Evolutionary conservation across 92 coral and sea anemone species (phyloP).

Genomic region (Zoanthus sansibaricus): DNA sequence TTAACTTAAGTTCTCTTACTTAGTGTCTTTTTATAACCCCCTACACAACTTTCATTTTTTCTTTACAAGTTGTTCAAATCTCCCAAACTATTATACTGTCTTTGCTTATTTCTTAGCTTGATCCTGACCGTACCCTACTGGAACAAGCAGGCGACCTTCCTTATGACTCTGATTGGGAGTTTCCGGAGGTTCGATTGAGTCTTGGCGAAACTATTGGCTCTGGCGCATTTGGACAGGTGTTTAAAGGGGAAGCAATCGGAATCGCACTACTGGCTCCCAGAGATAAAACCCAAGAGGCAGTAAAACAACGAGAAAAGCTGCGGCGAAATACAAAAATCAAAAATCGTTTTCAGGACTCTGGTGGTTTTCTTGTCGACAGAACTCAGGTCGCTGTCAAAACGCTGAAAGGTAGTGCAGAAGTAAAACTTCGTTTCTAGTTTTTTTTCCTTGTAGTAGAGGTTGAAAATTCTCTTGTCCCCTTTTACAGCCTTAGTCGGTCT

Average conservation of each 20-base stretch:
- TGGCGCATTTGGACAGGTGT: constrained; percentile 67
- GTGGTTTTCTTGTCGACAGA: constrained; percentile 36
- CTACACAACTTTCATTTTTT: no score
- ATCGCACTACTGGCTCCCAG: constrained; percentile 53
- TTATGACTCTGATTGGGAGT: constrained; percentile 69
- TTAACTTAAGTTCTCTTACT: no score
- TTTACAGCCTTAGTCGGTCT: no score
- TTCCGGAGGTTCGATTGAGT: constrained; percentile 47
- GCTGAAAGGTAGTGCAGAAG: constrained; percentile 49
- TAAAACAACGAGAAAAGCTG: constrained; percentile 51
- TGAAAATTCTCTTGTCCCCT: no score
- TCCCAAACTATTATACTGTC: neutral
- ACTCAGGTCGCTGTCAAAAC: constrained; percentile 64
- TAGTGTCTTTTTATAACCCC: neutral
- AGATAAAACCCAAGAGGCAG: constrained; percentile 56
- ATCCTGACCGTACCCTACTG: constrained; percentile 54
- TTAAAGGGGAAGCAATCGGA: constrained; percentile 55
- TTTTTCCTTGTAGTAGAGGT: neutral
- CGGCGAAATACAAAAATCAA: constrained; percentile 28
- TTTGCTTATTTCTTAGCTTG: constrained; percentile 32
- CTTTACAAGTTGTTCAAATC: neutral
- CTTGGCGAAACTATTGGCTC: constrained; percentile 49
- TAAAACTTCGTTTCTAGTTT: neutral
- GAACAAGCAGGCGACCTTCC: constrained; percentile 69
- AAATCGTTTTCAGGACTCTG: neutral